These are phyloP conservation scores for Ictalurus punctatus DNA, from an alignment of 2,113 vertebrate species.

Conservation along the genomic window DNA sequence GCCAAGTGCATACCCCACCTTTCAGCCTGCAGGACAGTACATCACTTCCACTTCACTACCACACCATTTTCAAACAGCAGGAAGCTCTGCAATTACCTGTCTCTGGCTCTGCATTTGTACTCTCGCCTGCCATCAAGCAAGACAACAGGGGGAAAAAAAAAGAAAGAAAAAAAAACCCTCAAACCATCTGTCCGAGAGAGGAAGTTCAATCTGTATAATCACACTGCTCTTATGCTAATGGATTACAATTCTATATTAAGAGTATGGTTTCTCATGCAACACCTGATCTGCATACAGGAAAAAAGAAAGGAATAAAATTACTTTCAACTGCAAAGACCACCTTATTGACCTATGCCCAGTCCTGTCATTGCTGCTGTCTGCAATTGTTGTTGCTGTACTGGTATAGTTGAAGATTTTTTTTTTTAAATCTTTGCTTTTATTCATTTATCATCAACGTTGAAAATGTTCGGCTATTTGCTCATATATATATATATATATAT, in stretches of 20 bases:
- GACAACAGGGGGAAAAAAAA: not conserved
- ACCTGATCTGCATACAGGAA: not conserved
- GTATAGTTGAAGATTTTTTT: too few relatives aligned
- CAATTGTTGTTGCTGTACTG: not conserved
- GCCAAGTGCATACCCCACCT: constrained; percentile 31
- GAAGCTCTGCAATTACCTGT: constrained; percentile 42
- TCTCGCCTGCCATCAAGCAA: constrained; percentile 10
- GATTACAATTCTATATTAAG: constrained; percentile 14
- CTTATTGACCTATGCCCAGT: not conserved
- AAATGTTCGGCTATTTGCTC: not conserved
- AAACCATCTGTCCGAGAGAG: not conserved
- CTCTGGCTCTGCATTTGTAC: constrained; percentile 34
- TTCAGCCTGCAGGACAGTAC: constrained; percentile 38
- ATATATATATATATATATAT: too few relatives aligned
- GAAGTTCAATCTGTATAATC: constrained; percentile 5
- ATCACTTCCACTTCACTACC: constrained; percentile 29
- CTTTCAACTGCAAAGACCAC: not conserved
- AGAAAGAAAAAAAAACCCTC: not conserved
- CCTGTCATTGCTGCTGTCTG: not conserved
- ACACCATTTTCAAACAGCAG: constrained; percentile 42
- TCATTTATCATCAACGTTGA: not conserved
- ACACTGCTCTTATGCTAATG: not conserved
- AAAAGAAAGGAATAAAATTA: too few relatives aligned
- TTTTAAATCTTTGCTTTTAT: not conserved
- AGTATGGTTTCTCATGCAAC: not conserved